Evolutionary conservation across 1,140 invertebrate genomes (phyloP), one percentile per base, ranked within the genome.

Genomic region (Anastatus disparis): DNA sequence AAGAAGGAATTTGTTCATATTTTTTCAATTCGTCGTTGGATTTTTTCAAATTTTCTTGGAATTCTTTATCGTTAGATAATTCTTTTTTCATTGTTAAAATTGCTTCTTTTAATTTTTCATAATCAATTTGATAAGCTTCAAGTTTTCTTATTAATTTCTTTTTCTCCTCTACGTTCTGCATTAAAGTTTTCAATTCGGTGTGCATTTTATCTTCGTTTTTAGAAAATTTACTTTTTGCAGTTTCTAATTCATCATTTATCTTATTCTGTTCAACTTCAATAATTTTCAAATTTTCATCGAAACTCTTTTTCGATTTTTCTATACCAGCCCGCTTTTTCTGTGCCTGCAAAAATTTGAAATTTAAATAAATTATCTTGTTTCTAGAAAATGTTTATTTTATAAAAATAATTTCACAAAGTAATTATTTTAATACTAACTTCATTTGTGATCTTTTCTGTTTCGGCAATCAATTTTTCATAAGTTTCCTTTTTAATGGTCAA

Each of bases 171-270:
- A 63, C 7, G 22, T 42, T 22, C 0, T 7, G 2, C 12, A 17
- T 10, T 4, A 62, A 44, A 12, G 1, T 44, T 8, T 52, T 24
- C 2, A 70, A 27, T 56, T 64, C 50, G 26, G 4, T 15, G 12
- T 64, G 59, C 58, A 70, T 27, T 35, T 48, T n/a, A 8, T 55
- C 35, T 70, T 56, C 59, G n/a, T 56, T 15, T 56, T 26, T 29
- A 2, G 2, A 35, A 70, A 53, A 62, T 44, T 53, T 62, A 17
- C 26, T 44, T 53, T 62, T 58, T n/a, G 48, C 9, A 22, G 0
- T 22, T 56, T 56, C 7, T 8, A 70, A 56, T 56, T 70, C 38
- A 15, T 1, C 12, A 64, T 63, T 64, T 0, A 56, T 38, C 61
- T 46, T 46, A 29, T 55, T 22, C 46, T 52, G 44, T 20, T 70